Conservation (phyloP, 2,797 vertebrate genomes). For the Callimico goeldii region DNA sequence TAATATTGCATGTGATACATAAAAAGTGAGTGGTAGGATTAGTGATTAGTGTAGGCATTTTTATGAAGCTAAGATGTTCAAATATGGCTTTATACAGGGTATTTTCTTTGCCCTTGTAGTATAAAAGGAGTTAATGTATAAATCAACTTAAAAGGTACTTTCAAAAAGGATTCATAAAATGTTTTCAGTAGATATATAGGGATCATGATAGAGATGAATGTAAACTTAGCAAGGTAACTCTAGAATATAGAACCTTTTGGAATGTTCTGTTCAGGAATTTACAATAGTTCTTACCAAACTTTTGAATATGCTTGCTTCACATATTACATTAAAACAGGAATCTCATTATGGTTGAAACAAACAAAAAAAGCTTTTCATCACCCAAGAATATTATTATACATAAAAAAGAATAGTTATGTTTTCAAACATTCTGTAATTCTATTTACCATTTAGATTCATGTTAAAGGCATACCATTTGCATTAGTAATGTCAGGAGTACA, state of each 20-base stretch:
- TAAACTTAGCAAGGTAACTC: not conserved
- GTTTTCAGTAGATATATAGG: not conserved
- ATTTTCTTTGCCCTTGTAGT: not conserved
- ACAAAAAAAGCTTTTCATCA: not conserved
- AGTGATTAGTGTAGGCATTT: not conserved
- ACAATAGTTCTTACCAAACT: not conserved
- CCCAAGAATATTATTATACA: not conserved
- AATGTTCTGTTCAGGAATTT: not conserved
- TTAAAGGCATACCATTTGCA: conserved; percentile 14
- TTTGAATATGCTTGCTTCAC: not conserved
- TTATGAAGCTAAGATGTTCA: not conserved
- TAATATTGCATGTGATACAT: not conserved
- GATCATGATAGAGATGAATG: not conserved
- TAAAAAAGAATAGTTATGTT: not conserved
- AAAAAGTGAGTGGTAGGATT: not conserved
- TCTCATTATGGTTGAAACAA: not conserved
- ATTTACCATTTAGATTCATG: conserved; percentile 51
- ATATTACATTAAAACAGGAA: not conserved
- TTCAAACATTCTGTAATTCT: not conserved
- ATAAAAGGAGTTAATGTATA: not conserved
- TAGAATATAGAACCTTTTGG: not conserved
- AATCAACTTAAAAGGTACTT: not conserved
- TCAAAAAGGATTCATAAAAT: not conserved
- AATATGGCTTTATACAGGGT: not conserved
- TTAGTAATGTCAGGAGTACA: not conserved